Evolutionary conservation across 2,113 vertebrate genomes (phyloP).

Genomic region (Hippocampus abdominalis): DNA sequence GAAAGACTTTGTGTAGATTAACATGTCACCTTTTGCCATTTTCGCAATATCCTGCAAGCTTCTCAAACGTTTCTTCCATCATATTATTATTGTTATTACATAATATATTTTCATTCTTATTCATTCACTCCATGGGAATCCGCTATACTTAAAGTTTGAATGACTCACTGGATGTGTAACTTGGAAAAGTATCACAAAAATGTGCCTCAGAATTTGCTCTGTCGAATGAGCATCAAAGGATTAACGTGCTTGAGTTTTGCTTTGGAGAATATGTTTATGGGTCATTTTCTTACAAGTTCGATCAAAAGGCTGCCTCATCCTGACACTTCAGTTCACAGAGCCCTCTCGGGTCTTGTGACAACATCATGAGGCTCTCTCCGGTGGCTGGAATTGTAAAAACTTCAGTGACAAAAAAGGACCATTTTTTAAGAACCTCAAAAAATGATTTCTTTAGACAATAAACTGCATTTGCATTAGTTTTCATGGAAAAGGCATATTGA

Average conservation of each 20-base stretch:
- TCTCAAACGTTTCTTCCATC: not conserved
- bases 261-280: not conserved
- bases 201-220: not conserved
- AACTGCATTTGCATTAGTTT: too few relatives aligned
- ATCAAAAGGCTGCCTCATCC: too few relatives aligned
- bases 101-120: constrained; percentile 5
- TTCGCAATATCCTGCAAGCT: not conserved
- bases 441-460: too few relatives aligned
- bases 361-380: too few relatives aligned
- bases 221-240: not conserved
- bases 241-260: not conserved
- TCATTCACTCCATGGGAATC: constrained; percentile 20
- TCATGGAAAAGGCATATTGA: too few relatives aligned
- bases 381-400: too few relatives aligned
- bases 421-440: too few relatives aligned
- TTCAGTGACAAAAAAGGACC: too few relatives aligned
- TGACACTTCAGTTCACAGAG: too few relatives aligned
- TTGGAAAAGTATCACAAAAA: not conserved
- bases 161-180: not conserved
- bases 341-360: too few relatives aligned
- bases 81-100: not conserved
- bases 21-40: not conserved
- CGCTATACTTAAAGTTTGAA: not conserved
- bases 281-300: too few relatives aligned
- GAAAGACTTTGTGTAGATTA: not conserved